Evolutionary conservation across 2,113 vertebrate species (phyloP), one percentile per base, ranked within the genome.

Genomic region (Perccottus glenii): DNA sequence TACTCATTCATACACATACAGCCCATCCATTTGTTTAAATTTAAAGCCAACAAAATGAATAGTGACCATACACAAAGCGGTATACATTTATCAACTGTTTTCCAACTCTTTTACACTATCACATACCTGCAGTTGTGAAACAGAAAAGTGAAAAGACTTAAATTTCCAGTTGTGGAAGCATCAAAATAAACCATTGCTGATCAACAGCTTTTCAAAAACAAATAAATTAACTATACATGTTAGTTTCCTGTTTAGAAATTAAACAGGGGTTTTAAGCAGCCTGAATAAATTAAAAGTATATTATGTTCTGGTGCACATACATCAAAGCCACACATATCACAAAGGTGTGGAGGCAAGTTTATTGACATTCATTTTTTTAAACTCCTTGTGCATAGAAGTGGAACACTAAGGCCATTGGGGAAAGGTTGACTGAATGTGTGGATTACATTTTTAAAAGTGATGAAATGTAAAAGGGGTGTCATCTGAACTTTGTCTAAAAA

Each of bases 21-120:
- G 45, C 88, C 89, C 90, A 94, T 93, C 94, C 91, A 92, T 92
- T 90, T 94, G 90, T 72, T 66, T 51, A 87, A 92, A 92, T 87
- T 77, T 50, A 88, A 87, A 77, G 52, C 70, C 43, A 80, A 84
- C 81, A 88, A 91, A 89, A 90, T 83, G 88, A 94, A 94, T 93
- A 84, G 55, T 70, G 70, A 85, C 75, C 60, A 77, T 62, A 86
- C 85, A 88, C 48, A 45, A 50, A 79, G 63, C 67, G 79, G 68
- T 82, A 87, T 80, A 89, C 83, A 84, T 67, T 44, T 59, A 16
- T 7, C 58, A 44, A 11, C 62, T 73, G 50, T 69, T 68, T 74
- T 59, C 73, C 72, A 75, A 64, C 27, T 35, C 50, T 47, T 77
- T 70, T 73, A 85, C 67, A 74, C 64, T 67, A 63, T 83, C 70